Evolutionary conservation across 1,140 invertebrate genomes (phyloP), one percentile per base, ranked within the genome.

Genomic region (Chrysomallon squamiferum): DNA sequence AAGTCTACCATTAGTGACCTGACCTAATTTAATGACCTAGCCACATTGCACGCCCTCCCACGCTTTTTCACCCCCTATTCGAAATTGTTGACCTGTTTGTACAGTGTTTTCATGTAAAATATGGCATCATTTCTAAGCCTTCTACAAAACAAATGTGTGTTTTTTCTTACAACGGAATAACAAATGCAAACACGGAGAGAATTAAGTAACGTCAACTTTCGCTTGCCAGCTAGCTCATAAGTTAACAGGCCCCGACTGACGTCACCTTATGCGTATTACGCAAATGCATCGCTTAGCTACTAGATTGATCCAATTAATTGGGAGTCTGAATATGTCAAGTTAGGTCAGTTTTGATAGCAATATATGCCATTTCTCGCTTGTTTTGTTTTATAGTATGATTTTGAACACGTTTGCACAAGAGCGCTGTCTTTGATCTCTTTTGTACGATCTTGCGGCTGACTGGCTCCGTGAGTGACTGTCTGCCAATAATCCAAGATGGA

Each of bases 251-350:
- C 47, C 33, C 38, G 32, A n/a, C 25, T 50, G 49, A 38, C 41
- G 62, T 64, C 49, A 64, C 52, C 49, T 56, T 50, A 49, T 15
- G 58, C 41, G 43, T 49, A 49, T 64, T 64, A 43, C 62, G 62
- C 54, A 64, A 64, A 64, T 64, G 38, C 49, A 64, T 64, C 57
- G 62, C 62, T 41, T 64, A 38, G 62, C 52, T 56, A 64, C 62
- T 64, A 29, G 52, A 64, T 57, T 56, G 54, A 41, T 33, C 38
- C 54, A 41, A 35, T 49, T 38, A 43, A 30, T 64, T 25, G 20
- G 52, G 52, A 50, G 25, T 18, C 27, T 29, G 35, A 64, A 52
- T 38, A 29, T 41, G 32, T 35, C 20, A 59, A 18, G 20, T 33
- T 59, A 59, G 57, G 57, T 35, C 59, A 49, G 45, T 32, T 27